Evolutionary conservation across 1,140 invertebrate genomes (phyloP).

Genomic region (Zaprionus capensis): DNA sequence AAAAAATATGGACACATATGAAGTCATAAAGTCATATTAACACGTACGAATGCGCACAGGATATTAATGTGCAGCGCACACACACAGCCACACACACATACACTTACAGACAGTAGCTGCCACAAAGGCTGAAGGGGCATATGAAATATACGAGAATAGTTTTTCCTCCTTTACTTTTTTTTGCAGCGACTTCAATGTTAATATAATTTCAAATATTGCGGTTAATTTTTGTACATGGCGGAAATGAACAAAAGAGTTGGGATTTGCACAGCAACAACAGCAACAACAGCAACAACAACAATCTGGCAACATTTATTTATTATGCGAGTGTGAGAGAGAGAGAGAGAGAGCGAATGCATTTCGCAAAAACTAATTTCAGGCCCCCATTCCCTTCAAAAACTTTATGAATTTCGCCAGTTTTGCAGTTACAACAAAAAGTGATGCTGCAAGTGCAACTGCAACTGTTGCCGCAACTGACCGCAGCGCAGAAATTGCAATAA

Average conservation of each 20-base stretch:
- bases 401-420: conserved; percentile 68
- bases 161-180: conserved; percentile 37
- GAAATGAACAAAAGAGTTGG: conserved; percentile 77
- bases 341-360: conserved; percentile 35
- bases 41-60: conserved; percentile 83
- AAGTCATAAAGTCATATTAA: conserved; percentile 83
- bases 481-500: conserved; percentile 67
- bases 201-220: conserved; percentile 81
- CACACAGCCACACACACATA: conserved; percentile 21
- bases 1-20: conserved; percentile 82
- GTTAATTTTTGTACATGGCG: conserved; percentile 68
- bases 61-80: conserved; percentile 76
- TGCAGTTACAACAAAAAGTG: conserved; percentile 39
- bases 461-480: conserved; percentile 50
- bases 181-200: conserved; percentile 63
- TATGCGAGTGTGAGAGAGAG: not conserved
- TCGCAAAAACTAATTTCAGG: conserved; percentile 68
- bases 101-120: not conserved
- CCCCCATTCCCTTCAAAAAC: conserved; percentile 54
- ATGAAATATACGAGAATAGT: conserved; percentile 1
- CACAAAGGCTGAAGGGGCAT: conserved; percentile 22
- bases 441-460: conserved; percentile 40
- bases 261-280: conserved; percentile 12
- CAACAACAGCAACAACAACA: conserved; percentile 7
- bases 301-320: conserved; percentile 31